Base-by-base conservation (phyloP, 2,113 vertebrate species). In the Atrichornis clamosus region DNA sequence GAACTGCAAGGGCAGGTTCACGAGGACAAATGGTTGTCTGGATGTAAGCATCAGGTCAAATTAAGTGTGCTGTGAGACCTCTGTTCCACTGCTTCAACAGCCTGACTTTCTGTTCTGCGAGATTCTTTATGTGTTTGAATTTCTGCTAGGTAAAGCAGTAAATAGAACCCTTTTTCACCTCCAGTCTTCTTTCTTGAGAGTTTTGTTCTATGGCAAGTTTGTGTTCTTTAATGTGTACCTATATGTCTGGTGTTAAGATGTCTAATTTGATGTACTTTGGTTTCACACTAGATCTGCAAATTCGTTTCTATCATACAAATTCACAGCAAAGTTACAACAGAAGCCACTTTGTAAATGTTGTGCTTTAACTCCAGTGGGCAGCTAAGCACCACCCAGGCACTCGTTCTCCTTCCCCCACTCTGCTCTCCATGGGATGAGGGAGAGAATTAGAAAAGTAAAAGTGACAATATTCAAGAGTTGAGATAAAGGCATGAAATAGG, bases 301-400 rank as follows among this genome's bases (percentile, higher is more conserved):
- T 94, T 80, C 9, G 70, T 77, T 96, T 91, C 15, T 91, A 28
- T 59, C 2, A 0, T 70, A 70, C 47, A 86, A 27, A 59, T 80
- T 70, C 47, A 59, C 59, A 86, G 33, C 30, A 90, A 50, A 83
- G 74, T 77, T 90, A 18, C 80, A 87, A 83, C 76, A 87, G 67
- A 23, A 87, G 39, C 63, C 42, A 67, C 73, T 96, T 94, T 62
- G 46, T 73, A 87, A 79, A 67, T 32, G 7, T 46, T 12, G 4
- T 53, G 15, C 5, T 59, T 73, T 74, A 41, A 73, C 18, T 53
- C 26, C 15, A 49, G 39, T 10, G 18, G 16, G 39, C 78, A 62
- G 17, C 41, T 55, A 23, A 65, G 52, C 26, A 47, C 10, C 14
- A 41, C 21, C 5, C 30, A 47, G 9, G 15, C 6, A 4, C 27